A percentile compares a stretch with the other conserved stretches of the same genome.
Conservation (phyloP, 2,113 vertebrate genomes). For the Mystacornis crossleyi region DNA sequence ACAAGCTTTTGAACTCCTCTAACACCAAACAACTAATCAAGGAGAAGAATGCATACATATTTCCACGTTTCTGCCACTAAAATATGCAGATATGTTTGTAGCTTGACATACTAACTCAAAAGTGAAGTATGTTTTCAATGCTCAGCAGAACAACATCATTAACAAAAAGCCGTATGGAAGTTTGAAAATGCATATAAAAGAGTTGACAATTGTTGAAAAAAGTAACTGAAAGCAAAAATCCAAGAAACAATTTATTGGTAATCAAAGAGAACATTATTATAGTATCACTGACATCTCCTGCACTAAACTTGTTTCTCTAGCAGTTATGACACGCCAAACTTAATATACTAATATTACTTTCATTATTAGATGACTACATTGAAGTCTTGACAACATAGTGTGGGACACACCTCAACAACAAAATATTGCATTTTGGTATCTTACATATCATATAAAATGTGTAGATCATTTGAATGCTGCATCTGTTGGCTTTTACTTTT, state of each 20-base stretch:
- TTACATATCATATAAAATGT: not conserved
- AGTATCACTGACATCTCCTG: not conserved
- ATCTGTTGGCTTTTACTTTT: not conserved
- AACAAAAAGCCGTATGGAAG: not conserved
- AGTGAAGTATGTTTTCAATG: not conserved
- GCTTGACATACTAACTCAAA: not conserved
- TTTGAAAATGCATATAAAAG: not conserved
- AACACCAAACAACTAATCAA: not conserved
- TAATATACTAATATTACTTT: conserved; percentile 33
- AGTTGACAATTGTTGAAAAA: not conserved
- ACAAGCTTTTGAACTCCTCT: not conserved
- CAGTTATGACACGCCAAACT: not conserved
- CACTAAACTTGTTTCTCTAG: not conserved
- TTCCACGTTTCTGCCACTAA: not conserved
- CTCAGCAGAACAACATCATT: not conserved
- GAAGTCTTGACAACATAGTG: not conserved
- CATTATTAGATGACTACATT: not conserved
- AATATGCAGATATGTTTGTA: not conserved
- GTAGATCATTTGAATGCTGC: not conserved
- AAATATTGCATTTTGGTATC: conserved; percentile 3
- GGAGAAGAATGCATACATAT: not conserved
- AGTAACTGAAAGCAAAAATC: not conserved
- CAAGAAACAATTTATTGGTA: not conserved
- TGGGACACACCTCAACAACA: not conserved
- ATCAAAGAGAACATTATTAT: not conserved